A percentile compares a stretch with the other conserved stretches of the same genome.
Evolutionary conservation across 2,113 vertebrate genomes (phyloP).

Genomic region (Microcebus jonahi): DNA sequence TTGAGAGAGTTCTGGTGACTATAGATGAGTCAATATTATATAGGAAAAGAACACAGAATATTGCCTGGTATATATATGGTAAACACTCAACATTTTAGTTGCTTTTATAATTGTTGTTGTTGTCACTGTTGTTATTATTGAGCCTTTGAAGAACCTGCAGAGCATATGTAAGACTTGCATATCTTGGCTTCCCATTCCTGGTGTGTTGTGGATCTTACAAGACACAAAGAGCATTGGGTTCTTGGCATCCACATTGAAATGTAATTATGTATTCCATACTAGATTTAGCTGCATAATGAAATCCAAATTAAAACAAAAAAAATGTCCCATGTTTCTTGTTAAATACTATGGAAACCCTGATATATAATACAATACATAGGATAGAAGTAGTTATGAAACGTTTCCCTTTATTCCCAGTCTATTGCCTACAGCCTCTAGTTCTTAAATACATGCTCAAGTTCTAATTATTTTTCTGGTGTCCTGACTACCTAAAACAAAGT

Average conservation of each 20-base stretch:
- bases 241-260: neutral
- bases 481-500: neutral
- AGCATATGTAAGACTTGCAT: neutral
- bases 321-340: neutral
- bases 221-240: neutral
- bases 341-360: neutral
- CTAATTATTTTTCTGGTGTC: neutral
- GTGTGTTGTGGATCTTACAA: neutral
- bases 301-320: neutral
- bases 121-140: neutral
- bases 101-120: neutral
- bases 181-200: neutral
- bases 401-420: neutral
- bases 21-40: neutral
- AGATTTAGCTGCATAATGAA: constrained; percentile 18
- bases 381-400: neutral
- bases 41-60: neutral
- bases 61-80: neutral
- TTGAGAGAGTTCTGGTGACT: neutral
- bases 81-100: neutral
- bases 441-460: neutral
- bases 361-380: neutral
- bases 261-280: neutral
- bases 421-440: neutral
- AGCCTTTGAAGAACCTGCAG: neutral